Evolutionary conservation across 1,140 invertebrate species (phyloP).

Genomic region (Onthophagus taurus): DNA sequence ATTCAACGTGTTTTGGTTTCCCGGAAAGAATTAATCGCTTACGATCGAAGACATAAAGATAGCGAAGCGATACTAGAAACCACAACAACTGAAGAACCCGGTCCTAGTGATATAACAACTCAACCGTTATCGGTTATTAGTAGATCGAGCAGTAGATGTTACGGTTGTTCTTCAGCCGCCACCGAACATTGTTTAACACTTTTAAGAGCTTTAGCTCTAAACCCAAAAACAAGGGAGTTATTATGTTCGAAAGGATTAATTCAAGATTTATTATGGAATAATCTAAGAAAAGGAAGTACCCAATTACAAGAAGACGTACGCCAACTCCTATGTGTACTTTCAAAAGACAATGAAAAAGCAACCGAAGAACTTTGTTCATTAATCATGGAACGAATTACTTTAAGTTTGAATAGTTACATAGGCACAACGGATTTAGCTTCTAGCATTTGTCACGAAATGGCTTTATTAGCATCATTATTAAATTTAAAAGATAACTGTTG

Average conservation of each 20-base stretch:
- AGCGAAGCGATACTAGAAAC: conserved; percentile 25
- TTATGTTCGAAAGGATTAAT: conserved; percentile 82
- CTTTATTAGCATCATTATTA: conserved; percentile 75
- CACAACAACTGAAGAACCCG: background rate
- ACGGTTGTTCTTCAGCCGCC: conserved; percentile 76
- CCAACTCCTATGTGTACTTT: conserved; percentile 81
- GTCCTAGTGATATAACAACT: background rate
- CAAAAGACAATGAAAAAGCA: conserved; percentile 76
- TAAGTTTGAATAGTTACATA: conserved; percentile 53
- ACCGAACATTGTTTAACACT: conserved; percentile 91
- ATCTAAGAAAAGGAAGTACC: conserved; percentile 69
- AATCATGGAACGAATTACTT: conserved; percentile 71
- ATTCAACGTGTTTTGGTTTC: conserved; percentile 64
- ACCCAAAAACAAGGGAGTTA: conserved; percentile 62
- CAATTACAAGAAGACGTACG: conserved; percentile 80
- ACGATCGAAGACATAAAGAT: conserved; percentile 74
- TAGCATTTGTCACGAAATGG: conserved; percentile 77
- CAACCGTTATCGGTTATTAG: conserved; percentile 12
- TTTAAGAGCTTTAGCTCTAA: conserved; percentile 82
- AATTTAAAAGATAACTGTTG: conserved; percentile 91
- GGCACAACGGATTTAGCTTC: conserved; percentile 57
- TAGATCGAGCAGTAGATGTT: conserved; percentile 51
- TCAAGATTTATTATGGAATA: conserved; percentile 82
- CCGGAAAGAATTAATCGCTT: conserved; percentile 78
- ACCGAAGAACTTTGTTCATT: conserved; percentile 79